Conservation (phyloP, 35 echinoderm and acorn worm species). For the Lytechinus pictus region DNA sequence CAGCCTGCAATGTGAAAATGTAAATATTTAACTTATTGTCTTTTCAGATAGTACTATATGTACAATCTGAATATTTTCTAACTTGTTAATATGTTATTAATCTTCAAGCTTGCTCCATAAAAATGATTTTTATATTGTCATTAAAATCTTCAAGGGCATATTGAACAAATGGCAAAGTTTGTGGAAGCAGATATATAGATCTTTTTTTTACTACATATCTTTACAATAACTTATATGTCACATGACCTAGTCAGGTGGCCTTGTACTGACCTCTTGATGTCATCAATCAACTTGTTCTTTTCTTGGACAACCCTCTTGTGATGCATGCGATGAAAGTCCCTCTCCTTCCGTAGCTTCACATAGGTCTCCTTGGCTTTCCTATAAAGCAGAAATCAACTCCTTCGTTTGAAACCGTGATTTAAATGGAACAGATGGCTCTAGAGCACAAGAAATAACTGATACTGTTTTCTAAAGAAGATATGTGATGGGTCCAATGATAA, state of each 20-base stretch:
- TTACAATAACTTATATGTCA: too few species aligned
- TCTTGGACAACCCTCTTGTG: conserved; percentile 98
- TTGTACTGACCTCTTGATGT: conserved; percentile 83
- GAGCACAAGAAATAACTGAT: too few species aligned
- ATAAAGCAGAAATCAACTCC: conserved; percentile 8
- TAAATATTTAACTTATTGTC: too few species aligned
- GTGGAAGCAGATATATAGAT: not conserved
- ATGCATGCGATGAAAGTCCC: conserved; percentile 97
- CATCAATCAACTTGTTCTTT: conserved; percentile 95
- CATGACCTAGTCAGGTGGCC: not conserved
- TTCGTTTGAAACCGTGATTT: not conserved
- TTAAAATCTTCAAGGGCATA: not conserved
- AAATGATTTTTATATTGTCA: not conserved
- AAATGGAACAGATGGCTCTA: not conserved
- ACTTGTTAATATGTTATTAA: not conserved
- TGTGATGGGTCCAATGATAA: too few species aligned
- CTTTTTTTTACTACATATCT: not conserved
- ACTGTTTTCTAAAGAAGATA: too few species aligned
- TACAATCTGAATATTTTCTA: not conserved
- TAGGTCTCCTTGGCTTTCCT: conserved; percentile 98
- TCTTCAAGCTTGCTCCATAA: not conserved
- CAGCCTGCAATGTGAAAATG: conserved; percentile 59
- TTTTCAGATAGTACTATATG: not conserved
- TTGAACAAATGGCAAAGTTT: not conserved
- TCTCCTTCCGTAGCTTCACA: conserved; percentile 89